Percentiles rank a stretch among this genome's conserved stretches.
Evolutionary conservation across 2,113 vertebrate genomes (phyloP).

Genomic region (Aphyosemion australe): DNA sequence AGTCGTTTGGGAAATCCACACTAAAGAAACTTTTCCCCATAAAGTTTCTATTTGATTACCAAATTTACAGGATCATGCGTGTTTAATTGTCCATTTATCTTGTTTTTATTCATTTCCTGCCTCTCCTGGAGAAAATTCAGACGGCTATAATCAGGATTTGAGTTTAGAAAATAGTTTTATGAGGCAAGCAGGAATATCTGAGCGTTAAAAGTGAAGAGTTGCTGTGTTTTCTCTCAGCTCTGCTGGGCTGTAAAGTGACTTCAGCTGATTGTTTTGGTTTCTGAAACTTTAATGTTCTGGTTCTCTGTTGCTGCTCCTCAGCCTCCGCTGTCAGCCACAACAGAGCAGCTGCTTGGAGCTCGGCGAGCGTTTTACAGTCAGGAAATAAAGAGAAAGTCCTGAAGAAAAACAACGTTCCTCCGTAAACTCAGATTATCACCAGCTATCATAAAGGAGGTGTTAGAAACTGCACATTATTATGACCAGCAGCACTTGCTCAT

Average conservation of each 20-base stretch:
- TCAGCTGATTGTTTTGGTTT: not conserved
- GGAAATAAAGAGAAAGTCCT: not conserved
- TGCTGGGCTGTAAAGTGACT: not conserved
- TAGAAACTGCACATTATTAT: too few species aligned
- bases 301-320: conserved; percentile 2
- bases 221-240: accelerated
- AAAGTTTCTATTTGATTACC: too few species aligned
- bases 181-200: not conserved
- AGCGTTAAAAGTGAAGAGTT: not conserved
- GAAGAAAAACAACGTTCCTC: not conserved
- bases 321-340: not conserved
- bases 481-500: too few species aligned
- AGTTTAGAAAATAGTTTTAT: not conserved
- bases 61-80: too few species aligned
- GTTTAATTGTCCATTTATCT: too few species aligned
- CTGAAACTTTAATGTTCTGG: conserved; percentile 5
- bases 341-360: conserved; percentile 3
- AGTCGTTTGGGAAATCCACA: not conserved
- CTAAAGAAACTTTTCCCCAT: not conserved
- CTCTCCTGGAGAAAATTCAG: not conserved
- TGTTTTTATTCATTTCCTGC: too few species aligned
- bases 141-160: not conserved
- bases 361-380: not conserved
- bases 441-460: too few species aligned
- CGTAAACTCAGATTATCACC: not conserved